Conservation (phyloP, 2,797 vertebrate genomes). For the Trachops cirrhosus region DNA sequence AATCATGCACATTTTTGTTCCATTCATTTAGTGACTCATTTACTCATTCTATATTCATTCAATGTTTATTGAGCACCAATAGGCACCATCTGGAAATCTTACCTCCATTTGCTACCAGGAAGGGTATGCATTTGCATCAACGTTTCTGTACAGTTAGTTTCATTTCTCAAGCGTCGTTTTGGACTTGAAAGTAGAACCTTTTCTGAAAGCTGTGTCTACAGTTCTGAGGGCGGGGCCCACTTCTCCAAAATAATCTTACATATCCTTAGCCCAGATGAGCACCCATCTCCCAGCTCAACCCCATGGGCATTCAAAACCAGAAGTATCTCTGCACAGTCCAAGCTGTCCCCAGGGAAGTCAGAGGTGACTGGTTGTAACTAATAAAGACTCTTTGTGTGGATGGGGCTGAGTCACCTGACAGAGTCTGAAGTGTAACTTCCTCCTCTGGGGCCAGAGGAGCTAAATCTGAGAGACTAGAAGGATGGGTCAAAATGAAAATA, state of each 20-base stretch:
- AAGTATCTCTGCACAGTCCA: background rate
- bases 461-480: slow-evolving; percentile 1
- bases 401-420: slow-evolving; percentile 21
- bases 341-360: background rate
- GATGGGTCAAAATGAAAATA: slow-evolving; percentile 18
- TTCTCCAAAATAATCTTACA: background rate
- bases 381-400: slow-evolving; percentile 48
- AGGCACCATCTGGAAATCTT: background rate
- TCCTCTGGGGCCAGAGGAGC: background rate
- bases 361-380: background rate
- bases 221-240: background rate
- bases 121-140: background rate
- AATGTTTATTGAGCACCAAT: background rate
- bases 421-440: slow-evolving; percentile 47
- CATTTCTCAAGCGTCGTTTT: slow-evolving; percentile 25
- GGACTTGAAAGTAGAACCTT: background rate
- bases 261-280: background rate
- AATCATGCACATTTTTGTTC: background rate
- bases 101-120: slow-evolving; percentile 4
- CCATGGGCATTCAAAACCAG: background rate
- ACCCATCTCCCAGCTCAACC: background rate
- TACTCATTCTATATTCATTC: background rate
- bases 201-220: background rate
- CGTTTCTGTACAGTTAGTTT: background rate
- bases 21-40: background rate